Evolutionary conservation across 2,797 vertebrate genomes (phyloP).

Genomic region (Parauchenoglanis punctatus): DNA sequence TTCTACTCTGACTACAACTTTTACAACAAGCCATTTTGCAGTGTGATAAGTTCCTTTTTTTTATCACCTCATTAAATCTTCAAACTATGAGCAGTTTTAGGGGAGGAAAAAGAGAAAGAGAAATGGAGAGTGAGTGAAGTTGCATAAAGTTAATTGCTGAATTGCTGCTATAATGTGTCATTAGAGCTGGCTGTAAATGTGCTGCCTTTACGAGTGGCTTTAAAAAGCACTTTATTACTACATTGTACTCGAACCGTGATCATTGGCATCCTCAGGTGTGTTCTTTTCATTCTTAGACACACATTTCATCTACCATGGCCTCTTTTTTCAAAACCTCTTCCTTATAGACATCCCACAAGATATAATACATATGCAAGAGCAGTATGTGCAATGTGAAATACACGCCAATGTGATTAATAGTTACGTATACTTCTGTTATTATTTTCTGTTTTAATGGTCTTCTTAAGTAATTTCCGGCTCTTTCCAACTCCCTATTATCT

Average conservation of each 20-base stretch:
- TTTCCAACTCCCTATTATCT: background rate
- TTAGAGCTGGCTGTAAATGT: slow-evolving; percentile 33
- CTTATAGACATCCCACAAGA: slow-evolving; percentile 1
- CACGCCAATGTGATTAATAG: background rate
- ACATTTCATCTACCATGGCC: slow-evolving; percentile 14
- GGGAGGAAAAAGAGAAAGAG: background rate
- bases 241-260: slow-evolving; percentile 33
- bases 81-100: slow-evolving; percentile 21
- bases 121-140: background rate
- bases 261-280: slow-evolving; percentile 20
- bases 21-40: background rate
- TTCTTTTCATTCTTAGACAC: slow-evolving; percentile 16
- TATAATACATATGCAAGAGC: background rate
- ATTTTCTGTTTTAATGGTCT: background rate
- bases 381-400: background rate
- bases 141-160: slow-evolving; percentile 47
- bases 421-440: background rate
- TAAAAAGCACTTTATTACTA: slow-evolving; percentile 42
- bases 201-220: slow-evolving; percentile 24
- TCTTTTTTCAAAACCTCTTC: background rate
- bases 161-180: slow-evolving; percentile 47
- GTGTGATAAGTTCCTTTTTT: background rate
- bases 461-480: background rate
- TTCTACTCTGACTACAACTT: background rate
- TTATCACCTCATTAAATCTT: slow-evolving; percentile 6